Percentiles rank a stretch among this genome's conserved stretches.
These are phyloP conservation scores for Slavum lentiscoides DNA, from an alignment of 2,888 invertebrate species.

Conservation along the genomic window DNA sequence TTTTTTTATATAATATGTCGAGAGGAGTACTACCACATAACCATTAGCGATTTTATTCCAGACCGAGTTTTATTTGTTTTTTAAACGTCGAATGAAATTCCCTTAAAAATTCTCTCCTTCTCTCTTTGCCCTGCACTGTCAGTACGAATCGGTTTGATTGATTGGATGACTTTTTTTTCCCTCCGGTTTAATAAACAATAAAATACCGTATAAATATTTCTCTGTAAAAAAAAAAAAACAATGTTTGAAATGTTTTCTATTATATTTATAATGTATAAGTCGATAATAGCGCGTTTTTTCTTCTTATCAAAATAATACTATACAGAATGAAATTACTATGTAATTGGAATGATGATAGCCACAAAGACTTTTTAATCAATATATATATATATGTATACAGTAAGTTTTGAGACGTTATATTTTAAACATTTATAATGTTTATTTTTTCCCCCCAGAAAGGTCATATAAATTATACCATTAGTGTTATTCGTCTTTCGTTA, in stretches of 20 bases:
- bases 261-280: too few species aligned
- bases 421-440: background rate
- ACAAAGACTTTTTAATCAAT: too few species aligned
- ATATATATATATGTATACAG: too few species aligned
- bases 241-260: too few species aligned
- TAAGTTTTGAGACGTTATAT: too few species aligned
- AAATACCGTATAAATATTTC: background rate
- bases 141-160: slow-evolving; percentile 13
- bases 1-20: background rate
- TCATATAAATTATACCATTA: slow-evolving; percentile 1
- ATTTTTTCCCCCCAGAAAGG: background rate
- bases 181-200: background rate
- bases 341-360: too few species aligned
- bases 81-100: slow-evolving; percentile 25
- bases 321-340: too few species aligned
- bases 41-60: slow-evolving; percentile 29
- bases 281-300: too few species aligned
- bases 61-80: slow-evolving; percentile 33
- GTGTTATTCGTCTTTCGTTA: background rate
- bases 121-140: background rate
- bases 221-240: too few species aligned
- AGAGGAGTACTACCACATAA: background rate
- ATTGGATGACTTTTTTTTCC: slow-evolving; percentile 3
- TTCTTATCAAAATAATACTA: too few species aligned
- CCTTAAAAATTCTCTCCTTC: background rate